A percentile compares a stretch with the other conserved stretches of the same genome.
These are phyloP conservation scores for Drosophila lacteicornis DNA, from an alignment of 1,140 invertebrate species.

Conservation along the genomic window DNA sequence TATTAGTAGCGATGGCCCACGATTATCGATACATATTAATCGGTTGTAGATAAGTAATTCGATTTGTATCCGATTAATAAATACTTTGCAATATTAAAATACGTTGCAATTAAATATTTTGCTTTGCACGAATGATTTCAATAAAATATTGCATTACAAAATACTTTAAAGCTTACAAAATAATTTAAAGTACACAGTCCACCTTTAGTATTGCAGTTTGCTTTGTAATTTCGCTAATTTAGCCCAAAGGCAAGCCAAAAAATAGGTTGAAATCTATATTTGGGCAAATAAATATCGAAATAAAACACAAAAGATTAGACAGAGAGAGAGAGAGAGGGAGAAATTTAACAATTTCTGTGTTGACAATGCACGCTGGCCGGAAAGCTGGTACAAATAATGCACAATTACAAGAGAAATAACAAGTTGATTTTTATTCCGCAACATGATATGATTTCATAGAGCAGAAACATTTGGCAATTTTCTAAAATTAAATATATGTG, in stretches of 20 bases:
- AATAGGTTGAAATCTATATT: neutral
- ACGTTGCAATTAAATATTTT: neutral
- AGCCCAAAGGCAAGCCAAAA: neutral
- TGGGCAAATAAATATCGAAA: conserved; percentile 13
- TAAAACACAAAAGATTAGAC: conserved; percentile 16
- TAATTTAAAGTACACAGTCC: neutral
- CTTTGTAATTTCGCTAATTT: conserved; percentile 38
- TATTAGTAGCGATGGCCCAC: conserved; percentile 10
- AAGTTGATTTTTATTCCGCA: conserved; percentile 20
- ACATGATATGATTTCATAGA: conserved; percentile 37
- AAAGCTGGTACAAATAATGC: conserved; percentile 40
- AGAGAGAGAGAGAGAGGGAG: neutral
- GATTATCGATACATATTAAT: neutral
- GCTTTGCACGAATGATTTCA: neutral
- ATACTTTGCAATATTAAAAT: too few relatives aligned
- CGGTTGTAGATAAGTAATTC: neutral
- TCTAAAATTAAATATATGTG: conserved; percentile 20
- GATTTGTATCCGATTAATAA: too few relatives aligned
- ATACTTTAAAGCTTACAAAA: too few relatives aligned
- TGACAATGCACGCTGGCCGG: conserved; percentile 20
- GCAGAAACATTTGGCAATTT: conserved; percentile 20
- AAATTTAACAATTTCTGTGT: conserved; percentile 11
- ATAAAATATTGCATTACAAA: too few relatives aligned
- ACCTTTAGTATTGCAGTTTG: conserved; percentile 32
- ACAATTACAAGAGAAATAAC: conserved; percentile 3